These are phyloP conservation scores for Pterostichus niger DNA, from an alignment of 2,888 invertebrate species.

Conservation along the genomic window DNA sequence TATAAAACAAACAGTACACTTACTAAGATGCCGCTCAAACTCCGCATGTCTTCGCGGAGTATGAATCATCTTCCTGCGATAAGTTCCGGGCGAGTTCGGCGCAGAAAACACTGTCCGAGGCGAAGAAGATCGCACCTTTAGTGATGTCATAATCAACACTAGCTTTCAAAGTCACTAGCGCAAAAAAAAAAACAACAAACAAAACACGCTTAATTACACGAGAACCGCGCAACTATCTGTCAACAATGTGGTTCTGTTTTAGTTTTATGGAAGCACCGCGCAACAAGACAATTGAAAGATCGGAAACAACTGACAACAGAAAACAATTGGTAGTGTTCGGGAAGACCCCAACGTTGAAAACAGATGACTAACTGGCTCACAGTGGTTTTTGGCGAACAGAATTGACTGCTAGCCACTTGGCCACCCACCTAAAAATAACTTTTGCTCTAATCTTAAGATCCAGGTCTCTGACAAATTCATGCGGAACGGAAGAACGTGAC, in stretches of 20 bases:
- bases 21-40: constrained; percentile 80
- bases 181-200: constrained; percentile 27
- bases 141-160: constrained; percentile 52
- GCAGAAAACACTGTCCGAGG: constrained; percentile 59
- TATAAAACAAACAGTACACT: constrained; percentile 72
- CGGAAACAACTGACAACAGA: constrained; percentile 56
- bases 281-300: constrained; percentile 20
- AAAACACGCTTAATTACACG: constrained; percentile 5
- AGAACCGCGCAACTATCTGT: background rate
- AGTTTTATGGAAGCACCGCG: background rate
- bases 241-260: constrained; percentile 25
- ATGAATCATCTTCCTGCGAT: constrained; percentile 56
- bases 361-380: constrained; percentile 66
- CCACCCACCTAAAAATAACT: constrained; percentile 63
- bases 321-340: constrained; percentile 52
- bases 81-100: constrained; percentile 54
- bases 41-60: constrained; percentile 71
- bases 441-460: constrained; percentile 65
- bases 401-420: constrained; percentile 58
- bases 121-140: constrained; percentile 59
- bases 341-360: constrained; percentile 66
- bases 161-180: constrained; percentile 42
- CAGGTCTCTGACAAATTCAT: constrained; percentile 65
- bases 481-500: constrained; percentile 58
- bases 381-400: constrained; percentile 64